Conservation (phyloP, 2,888 invertebrate species). For the Dromius quadrimaculatus region DNA sequence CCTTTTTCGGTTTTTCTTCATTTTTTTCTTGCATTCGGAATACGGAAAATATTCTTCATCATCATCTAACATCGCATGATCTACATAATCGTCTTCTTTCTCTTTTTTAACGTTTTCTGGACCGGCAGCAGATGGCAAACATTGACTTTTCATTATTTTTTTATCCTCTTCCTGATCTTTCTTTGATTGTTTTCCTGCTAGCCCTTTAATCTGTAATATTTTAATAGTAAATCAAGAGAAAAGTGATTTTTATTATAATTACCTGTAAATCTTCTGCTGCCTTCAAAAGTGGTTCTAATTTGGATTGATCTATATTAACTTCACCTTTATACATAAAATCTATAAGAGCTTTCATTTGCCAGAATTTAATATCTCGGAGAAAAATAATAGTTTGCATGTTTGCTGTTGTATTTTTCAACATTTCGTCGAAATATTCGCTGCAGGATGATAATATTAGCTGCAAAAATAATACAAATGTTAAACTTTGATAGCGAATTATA, state of each 20-base stretch:
- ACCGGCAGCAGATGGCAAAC: not conserved
- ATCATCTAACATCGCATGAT: slow-evolving; percentile 43
- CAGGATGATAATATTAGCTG: slow-evolving; percentile 69
- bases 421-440: slow-evolving; percentile 68
- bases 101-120: slow-evolving; percentile 7
- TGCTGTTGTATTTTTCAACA: slow-evolving; percentile 65
- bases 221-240: not conserved
- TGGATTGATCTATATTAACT: slow-evolving; percentile 67
- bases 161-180: slow-evolving; percentile 52
- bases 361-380: slow-evolving; percentile 67
- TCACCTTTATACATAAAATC: slow-evolving; percentile 71
- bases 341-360: slow-evolving; percentile 68
- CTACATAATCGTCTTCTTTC: slow-evolving; percentile 38
- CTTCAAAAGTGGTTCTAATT: slow-evolving; percentile 66
- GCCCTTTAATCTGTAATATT: slow-evolving; percentile 63
- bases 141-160: too few relatives aligned
- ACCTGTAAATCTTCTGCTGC: slow-evolving; percentile 68
- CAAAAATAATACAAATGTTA: slow-evolving; percentile 58
- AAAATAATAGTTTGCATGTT: slow-evolving; percentile 68
- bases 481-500: too few relatives aligned
- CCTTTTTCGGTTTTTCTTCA: slow-evolving; percentile 48
- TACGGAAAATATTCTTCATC: slow-evolving; percentile 53
- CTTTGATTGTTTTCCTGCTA: slow-evolving; percentile 59
- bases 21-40: slow-evolving; percentile 51
- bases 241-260: slow-evolving; percentile 25